These are phyloP conservation scores for Strigamia maritima DNA, from an alignment of 2,888 invertebrate species.

Conservation along the genomic window DNA sequence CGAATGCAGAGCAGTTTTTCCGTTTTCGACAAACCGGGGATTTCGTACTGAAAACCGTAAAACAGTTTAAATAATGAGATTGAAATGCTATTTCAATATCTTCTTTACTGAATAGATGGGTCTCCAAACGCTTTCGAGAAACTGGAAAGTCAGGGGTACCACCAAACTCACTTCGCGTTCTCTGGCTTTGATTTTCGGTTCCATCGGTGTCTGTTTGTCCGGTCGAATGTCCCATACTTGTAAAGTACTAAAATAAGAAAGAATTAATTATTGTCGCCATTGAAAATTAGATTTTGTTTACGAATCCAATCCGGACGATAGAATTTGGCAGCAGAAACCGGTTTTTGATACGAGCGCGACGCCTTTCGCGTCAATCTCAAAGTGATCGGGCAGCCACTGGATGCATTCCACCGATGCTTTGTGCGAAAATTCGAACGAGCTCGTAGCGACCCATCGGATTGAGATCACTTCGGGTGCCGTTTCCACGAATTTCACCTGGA, in stretches of 20 bases:
- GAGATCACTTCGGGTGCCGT: not conserved
- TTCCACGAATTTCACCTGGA: conserved; percentile 29
- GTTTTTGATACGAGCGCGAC: not conserved
- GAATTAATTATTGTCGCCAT: too few relatives aligned
- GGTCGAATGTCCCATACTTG: conserved; percentile 35
- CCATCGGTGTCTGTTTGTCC: conserved; percentile 21
- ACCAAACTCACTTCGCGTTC: not conserved
- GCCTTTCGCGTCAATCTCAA: conserved; percentile 17
- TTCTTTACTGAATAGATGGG: conserved; percentile 23
- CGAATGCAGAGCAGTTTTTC: not conserved
- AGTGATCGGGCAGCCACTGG: conserved; percentile 34
- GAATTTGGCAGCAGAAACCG: conserved; percentile 17
- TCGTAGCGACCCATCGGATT: not conserved
- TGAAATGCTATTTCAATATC: not conserved
- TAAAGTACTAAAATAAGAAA: too few relatives aligned
- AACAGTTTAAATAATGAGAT: not conserved
- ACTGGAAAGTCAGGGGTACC: conserved; percentile 27
- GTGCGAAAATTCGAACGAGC: conserved; percentile 11
- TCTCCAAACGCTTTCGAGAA: conserved; percentile 22
- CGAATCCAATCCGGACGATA: conserved; percentile 6
- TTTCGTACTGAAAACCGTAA: not conserved
- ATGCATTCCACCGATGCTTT: conserved; percentile 13
- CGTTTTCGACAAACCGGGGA: not conserved
- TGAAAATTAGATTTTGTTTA: not conserved
- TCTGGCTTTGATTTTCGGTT: not conserved